These are phyloP conservation scores for Euphydryas editha DNA, from an alignment of 2,888 invertebrate genomes.

Conservation along the genomic window DNA sequence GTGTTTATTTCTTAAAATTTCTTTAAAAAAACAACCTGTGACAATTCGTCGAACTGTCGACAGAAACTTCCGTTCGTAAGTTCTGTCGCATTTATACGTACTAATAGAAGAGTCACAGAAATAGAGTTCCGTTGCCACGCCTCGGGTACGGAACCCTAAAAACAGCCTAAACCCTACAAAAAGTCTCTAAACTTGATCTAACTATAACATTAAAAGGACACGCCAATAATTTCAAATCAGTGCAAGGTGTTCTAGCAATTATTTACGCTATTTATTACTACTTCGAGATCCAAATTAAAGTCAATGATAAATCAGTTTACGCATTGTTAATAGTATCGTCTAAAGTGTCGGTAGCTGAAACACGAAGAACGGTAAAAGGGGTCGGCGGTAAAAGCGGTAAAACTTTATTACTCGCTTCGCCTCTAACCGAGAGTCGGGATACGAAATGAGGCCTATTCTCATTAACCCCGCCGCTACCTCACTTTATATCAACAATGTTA, in stretches of 20 bases:
- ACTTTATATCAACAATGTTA: conserved; percentile 61
- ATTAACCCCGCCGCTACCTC: conserved; percentile 64
- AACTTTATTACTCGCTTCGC: conserved; percentile 72
- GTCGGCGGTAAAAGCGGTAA: conserved; percentile 51
- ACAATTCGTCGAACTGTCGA: not conserved
- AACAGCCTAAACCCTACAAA: no score
- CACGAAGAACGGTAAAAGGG: conserved; percentile 21
- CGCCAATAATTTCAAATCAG: no score
- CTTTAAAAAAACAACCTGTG: not conserved
- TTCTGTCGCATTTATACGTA: not conserved
- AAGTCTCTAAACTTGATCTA: no score
- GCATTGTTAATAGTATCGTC: conserved; percentile 72
- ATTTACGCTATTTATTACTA: no score
- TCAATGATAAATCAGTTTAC: conserved; percentile 69
- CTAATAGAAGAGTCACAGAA: no score
- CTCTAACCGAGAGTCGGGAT: conserved; percentile 60
- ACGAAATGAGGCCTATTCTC: conserved; percentile 73
- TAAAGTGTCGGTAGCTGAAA: conserved; percentile 6
- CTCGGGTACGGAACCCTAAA: no score
- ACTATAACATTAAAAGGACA: no score
- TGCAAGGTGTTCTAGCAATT: no score
- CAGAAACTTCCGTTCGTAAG: not conserved
- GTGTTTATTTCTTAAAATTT: no score
- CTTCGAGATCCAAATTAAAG: conserved; percentile 30
- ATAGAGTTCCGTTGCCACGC: no score